Conservation (phyloP, 1,140 invertebrate genomes). For the Telenomus remus region DNA sequence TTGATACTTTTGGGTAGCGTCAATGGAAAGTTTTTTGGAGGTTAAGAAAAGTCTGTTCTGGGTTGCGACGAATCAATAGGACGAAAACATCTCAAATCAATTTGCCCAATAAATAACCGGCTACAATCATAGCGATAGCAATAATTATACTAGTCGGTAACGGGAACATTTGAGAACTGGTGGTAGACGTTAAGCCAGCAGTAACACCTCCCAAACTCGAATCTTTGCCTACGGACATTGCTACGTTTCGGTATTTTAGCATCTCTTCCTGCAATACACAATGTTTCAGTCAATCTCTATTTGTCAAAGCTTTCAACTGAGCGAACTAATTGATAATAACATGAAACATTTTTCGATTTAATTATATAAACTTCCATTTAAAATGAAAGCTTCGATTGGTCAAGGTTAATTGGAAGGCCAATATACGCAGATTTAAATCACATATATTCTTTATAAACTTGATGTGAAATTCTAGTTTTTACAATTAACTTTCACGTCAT, state of each 20-base stretch:
- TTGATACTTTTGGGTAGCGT: conserved; percentile 29
- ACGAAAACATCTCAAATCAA: conserved; percentile 70
- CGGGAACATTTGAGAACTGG: conserved; percentile 60
- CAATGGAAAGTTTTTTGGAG: conserved; percentile 63
- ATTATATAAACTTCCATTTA: too few species aligned
- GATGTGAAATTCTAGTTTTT: too few species aligned
- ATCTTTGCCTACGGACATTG: conserved; percentile 61
- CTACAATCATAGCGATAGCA: conserved; percentile 68
- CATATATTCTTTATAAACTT: too few species aligned
- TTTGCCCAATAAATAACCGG: conserved; percentile 73
- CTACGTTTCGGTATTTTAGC: conserved; percentile 67
- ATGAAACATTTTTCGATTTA: too few species aligned
- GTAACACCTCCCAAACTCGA: conserved; percentile 56
- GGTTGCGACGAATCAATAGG: conserved; percentile 59
- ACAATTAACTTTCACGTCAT: too few species aligned
- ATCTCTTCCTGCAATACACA: conserved; percentile 68
- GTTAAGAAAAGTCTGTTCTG: conserved; percentile 66
- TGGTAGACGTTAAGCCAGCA: conserved; percentile 61
- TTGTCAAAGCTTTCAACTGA: too few species aligned
- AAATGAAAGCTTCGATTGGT: too few species aligned
- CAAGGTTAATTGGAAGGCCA: too few species aligned
- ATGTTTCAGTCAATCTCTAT: not conserved
- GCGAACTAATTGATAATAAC: too few species aligned
- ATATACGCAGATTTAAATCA: too few species aligned
- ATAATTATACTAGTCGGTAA: conserved; percentile 65